phyloP scores from a whole-genome alignment of 2,113 vertebrate genomes.

The Lethenteron reissneri region DNA sequence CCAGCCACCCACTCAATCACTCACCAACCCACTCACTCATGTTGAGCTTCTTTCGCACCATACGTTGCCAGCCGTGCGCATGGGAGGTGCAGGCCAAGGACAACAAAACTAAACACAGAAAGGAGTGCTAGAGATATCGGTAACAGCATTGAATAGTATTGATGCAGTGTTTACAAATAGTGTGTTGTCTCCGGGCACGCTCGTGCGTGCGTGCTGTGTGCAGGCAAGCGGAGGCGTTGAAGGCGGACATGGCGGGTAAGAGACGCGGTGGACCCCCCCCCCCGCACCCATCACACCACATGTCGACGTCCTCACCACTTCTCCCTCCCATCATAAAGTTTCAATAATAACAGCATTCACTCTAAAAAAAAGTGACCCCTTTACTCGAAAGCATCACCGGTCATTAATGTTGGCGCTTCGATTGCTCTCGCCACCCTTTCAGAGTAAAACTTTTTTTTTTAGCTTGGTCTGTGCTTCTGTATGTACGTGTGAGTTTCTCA shows the following conservation, averaged over 20 bases:
- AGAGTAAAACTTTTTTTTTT: background rate
- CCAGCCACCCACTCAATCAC: too few relatives aligned
- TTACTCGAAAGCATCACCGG: background rate
- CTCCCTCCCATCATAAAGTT: background rate
- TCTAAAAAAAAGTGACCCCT: background rate
- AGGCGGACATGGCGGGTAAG: constrained; percentile 97
- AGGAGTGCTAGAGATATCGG: too few relatives aligned
- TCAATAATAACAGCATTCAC: background rate
- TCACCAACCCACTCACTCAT: too few relatives aligned
- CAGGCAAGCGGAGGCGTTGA: constrained; percentile 99
- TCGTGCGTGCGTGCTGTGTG: constrained; percentile 13
- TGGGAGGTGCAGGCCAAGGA: too few relatives aligned
- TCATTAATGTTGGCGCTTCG: background rate
- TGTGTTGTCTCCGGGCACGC: too few relatives aligned
- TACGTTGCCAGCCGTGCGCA: too few relatives aligned
- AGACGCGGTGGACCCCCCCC: background rate
- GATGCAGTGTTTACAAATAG: too few relatives aligned
- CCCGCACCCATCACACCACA: background rate
- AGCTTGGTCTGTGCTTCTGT: too few relatives aligned
- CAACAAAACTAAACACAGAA: too few relatives aligned
- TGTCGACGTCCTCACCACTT: background rate
- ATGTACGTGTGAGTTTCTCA: too few relatives aligned
- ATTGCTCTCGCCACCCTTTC: background rate
- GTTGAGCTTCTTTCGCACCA: too few relatives aligned
- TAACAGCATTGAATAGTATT: too few relatives aligned